Conservation (phyloP, 2,888 invertebrate species). For the Drosophila pseudotalamancana region DNA sequence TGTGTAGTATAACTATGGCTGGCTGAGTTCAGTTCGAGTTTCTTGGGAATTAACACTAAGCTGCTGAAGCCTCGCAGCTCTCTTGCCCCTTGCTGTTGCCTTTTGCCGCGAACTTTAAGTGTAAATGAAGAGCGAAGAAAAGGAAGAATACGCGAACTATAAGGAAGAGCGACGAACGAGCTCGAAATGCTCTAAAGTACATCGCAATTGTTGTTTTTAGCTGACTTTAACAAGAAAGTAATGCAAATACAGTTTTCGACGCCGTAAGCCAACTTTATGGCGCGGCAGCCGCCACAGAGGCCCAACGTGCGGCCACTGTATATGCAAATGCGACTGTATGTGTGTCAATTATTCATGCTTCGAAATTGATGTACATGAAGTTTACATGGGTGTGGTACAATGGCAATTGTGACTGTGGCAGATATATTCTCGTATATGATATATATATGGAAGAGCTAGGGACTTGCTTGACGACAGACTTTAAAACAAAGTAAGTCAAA, state of each 20-base stretch:
- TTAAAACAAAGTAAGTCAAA: no score
- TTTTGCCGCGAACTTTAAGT: constrained; percentile 34
- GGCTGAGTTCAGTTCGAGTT: constrained; percentile 36
- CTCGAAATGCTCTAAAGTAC: constrained; percentile 14
- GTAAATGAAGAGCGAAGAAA: constrained; percentile 38
- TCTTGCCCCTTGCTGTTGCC: constrained; percentile 1
- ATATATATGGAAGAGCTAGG: no score
- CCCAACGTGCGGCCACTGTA: not conserved
- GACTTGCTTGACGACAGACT: no score
- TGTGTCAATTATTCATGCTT: constrained; percentile 29
- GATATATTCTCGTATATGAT: no score
- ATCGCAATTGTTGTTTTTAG: constrained; percentile 56
- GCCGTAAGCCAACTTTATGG: constrained; percentile 13
- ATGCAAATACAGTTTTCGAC: constrained; percentile 46
- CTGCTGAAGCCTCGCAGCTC: constrained; percentile 45
- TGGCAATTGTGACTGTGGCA: no score
- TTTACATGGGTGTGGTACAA: not conserved
- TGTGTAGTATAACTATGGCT: constrained; percentile 23
- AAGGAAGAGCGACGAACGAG: not conserved
- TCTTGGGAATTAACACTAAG: constrained; percentile 74
- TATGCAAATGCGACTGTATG: not conserved
- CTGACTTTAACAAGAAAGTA: constrained; percentile 59
- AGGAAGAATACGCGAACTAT: constrained; percentile 1
- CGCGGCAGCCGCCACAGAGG: not conserved
- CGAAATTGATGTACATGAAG: not conserved